Evolutionary conservation across 2,797 vertebrate species (phyloP).

Genomic region (Xiphorhynchus erythropygius): DNA sequence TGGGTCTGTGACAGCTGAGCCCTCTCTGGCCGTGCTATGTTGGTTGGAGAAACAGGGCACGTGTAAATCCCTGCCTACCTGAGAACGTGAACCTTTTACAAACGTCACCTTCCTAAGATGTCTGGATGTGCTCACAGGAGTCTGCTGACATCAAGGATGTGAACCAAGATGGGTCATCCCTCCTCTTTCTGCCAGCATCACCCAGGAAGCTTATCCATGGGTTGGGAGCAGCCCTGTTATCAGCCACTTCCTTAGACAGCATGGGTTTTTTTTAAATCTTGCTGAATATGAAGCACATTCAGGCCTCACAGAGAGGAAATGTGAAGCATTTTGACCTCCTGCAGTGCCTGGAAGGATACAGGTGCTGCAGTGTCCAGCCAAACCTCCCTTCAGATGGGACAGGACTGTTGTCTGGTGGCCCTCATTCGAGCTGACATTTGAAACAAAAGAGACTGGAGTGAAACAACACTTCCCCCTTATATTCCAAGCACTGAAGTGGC

Average conservation of each 20-base stretch:
- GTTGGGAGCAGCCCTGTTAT: not conserved
- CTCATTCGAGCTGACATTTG: not conserved
- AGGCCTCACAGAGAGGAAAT: not conserved
- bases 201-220: not conserved
- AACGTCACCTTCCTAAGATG: too few relatives aligned
- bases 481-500: constrained; percentile 16
- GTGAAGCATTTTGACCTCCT: not conserved
- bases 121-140: not conserved
- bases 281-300: not conserved
- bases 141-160: not conserved
- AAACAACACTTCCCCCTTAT: not conserved
- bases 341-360: not conserved
- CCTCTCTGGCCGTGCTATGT: fast-evolving
- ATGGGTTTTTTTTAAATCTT: not conserved
- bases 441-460: not conserved
- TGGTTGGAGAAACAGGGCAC: not conserved
- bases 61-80: not conserved
- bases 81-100: not conserved
- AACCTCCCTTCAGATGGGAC: not conserved
- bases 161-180: not conserved
- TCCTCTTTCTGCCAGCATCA: fast-evolving
- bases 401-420: not conserved
- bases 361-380: not conserved
- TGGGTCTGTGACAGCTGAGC: not conserved
- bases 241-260: not conserved